Percentiles rank a stretch among this genome's conserved stretches.
Evolutionary conservation across 2,888 invertebrate species (phyloP).

Genomic region (Troides aeacus): DNA sequence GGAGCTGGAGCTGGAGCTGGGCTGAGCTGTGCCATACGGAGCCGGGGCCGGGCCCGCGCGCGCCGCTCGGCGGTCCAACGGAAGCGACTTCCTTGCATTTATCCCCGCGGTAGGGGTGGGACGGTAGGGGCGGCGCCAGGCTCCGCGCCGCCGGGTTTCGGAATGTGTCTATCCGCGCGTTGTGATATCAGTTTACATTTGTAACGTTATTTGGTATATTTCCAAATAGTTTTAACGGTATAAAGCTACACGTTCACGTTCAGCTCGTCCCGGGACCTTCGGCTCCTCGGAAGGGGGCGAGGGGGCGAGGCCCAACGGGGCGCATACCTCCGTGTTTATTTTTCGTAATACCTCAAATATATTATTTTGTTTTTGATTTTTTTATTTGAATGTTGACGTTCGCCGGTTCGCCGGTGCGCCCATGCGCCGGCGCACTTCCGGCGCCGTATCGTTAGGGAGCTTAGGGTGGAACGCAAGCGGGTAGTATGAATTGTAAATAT

Average conservation of each 20-base stretch:
- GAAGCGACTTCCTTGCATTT: slow-evolving; percentile 62
- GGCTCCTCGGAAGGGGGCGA: slow-evolving; percentile 48
- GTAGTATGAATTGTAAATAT: slow-evolving; percentile 77
- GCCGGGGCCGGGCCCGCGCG: slow-evolving; percentile 30
- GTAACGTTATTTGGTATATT: slow-evolving; percentile 60
- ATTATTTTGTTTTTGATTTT: slow-evolving; percentile 69
- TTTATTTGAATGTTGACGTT: slow-evolving; percentile 69
- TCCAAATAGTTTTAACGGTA: slow-evolving; percentile 54
- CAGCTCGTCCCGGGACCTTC: too few species aligned
- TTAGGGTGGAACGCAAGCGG: slow-evolving; percentile 69
- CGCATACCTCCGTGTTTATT: slow-evolving; percentile 59
- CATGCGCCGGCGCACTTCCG: slow-evolving; percentile 40
- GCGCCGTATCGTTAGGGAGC: slow-evolving; percentile 62
- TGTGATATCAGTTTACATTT: slow-evolving; percentile 73
- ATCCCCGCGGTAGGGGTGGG: slow-evolving; percentile 59
- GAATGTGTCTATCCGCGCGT: slow-evolving; percentile 68
- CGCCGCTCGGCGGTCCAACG: slow-evolving; percentile 26
- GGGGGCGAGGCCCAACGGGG: slow-evolving; percentile 47
- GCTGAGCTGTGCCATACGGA: too few species aligned
- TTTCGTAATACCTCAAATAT: slow-evolving; percentile 73
- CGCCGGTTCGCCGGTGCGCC: slow-evolving; percentile 45
- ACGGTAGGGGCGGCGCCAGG: slow-evolving; percentile 43
- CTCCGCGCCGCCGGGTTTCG: slow-evolving; percentile 60
- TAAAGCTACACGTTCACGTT: slow-evolving; percentile 45
- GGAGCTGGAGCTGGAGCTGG: too few species aligned